Base-by-base conservation (phyloP, 1,140 invertebrate genomes). In the Melipona quadrifasciata region DNA sequence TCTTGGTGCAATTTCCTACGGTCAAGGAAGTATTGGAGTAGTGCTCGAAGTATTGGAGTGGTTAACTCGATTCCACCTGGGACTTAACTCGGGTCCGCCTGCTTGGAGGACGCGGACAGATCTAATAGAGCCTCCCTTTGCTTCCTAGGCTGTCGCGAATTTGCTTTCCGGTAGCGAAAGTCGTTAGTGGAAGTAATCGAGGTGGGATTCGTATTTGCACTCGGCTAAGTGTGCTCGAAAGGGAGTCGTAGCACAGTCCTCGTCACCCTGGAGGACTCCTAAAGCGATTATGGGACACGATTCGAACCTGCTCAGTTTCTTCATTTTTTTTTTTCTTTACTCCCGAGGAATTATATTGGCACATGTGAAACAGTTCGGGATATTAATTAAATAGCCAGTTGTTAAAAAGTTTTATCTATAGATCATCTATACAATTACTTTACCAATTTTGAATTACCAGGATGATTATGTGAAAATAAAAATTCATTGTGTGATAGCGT, bases 181-280 rank as follows among this genome's bases (percentile, higher is more conserved):
- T 84, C 67, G 82, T 84, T 79, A 79, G 76, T 34, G 65, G 75
- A 83, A 79, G 82, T 78, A 83, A 83, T 83, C 82, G 82, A 84
- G 82, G 82, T 84, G 67, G 70, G 67, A 72, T 84, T 84, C 67
- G 67, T 84, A 71, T 84, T 84, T 84, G 34, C 67, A 72, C 75
- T 71, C 39, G 6, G 67, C 19, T 16, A 12, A 84, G 82, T 67
- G 82, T 64, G 27, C 82, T 84, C 82, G 82, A 84, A 71, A 84
- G 82, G 55, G 82, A 78, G 76, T 70, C 39, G 39, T 47, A 27
- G 55, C 10, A 47, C 39, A 51, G 67, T 78, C 74, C 65, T 83
- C 55, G 57, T 55, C 53, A 14, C 14, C 58, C 19, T 78, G 70
- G 53, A n/a, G 75, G 73, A 58, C 75, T 64, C 58, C 31, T 64